Conservation (phyloP, 1,140 invertebrate species). For the Araneus ventricosus region DNA sequence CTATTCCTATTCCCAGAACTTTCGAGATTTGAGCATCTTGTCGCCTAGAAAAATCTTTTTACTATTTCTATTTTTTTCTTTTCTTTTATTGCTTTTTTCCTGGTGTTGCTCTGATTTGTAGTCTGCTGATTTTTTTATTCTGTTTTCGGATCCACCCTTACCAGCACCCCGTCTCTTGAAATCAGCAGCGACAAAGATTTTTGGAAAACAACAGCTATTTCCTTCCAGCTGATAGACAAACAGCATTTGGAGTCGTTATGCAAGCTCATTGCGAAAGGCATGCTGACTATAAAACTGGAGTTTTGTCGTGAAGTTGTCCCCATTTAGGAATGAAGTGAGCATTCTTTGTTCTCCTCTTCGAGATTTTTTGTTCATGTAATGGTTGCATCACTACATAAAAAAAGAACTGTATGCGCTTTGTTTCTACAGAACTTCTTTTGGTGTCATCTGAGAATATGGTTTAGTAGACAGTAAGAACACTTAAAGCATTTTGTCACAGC, state of each 20-base stretch:
- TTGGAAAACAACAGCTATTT: background rate
- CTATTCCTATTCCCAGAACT: background rate
- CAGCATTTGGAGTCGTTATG: conserved; percentile 3
- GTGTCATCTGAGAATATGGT: too few relatives aligned
- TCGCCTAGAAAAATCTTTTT: conserved; percentile 14
- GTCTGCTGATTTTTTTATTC: background rate
- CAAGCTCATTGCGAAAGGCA: conserved; percentile 44
- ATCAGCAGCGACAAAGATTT: background rate
- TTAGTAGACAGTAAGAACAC: too few relatives aligned
- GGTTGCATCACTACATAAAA: too few relatives aligned
- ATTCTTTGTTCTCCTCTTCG: too few relatives aligned
- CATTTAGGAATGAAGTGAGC: background rate
- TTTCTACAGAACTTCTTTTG: too few relatives aligned
- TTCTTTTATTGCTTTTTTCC: background rate
- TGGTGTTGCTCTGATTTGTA: conserved; percentile 21
- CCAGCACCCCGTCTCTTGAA: background rate
- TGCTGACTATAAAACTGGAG: background rate
- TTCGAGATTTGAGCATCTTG: conserved; percentile 48
- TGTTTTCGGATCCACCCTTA: background rate
- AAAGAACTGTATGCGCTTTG: too few relatives aligned
- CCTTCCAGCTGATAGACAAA: background rate
- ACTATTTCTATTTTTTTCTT: background rate
- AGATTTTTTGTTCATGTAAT: too few relatives aligned
- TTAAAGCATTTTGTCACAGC: too few relatives aligned
- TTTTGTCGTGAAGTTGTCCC: background rate